phyloP scores from a whole-genome alignment of 1,140 invertebrate genomes.

The Sitodiplosis mosellana region DNA sequence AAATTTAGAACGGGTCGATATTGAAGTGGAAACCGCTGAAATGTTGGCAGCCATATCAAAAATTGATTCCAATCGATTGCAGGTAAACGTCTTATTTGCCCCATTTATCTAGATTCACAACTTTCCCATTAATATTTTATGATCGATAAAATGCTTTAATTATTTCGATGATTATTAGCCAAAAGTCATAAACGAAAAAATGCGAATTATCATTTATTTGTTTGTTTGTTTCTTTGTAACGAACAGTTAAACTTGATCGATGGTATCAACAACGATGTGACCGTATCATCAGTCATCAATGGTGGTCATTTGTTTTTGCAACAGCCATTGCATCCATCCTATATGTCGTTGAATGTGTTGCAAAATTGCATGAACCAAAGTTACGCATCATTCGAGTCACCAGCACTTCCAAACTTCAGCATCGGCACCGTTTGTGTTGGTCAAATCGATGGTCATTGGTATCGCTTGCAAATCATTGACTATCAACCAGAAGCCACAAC shows the following conservation, averaged over 20 bases:
- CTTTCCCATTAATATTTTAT: constrained; percentile 17
- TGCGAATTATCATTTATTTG: too few species aligned
- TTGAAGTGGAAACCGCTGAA: neutral
- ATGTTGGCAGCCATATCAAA: neutral
- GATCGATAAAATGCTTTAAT: too few species aligned
- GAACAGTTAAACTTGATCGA: constrained; percentile 62
- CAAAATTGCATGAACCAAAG: constrained; percentile 51
- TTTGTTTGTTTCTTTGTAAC: too few species aligned
- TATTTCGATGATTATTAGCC: too few species aligned
- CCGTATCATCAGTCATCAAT: constrained; percentile 64
- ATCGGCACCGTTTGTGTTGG: constrained; percentile 77
- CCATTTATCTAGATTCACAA: constrained; percentile 9
- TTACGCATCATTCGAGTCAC: constrained; percentile 43
- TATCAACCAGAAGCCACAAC: constrained; percentile 43
- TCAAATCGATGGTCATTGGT: constrained; percentile 67
- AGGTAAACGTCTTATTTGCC: neutral
- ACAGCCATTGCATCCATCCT: constrained; percentile 82
- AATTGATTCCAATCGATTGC: constrained; percentile 3
- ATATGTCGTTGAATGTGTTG: constrained; percentile 55
- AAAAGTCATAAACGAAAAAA: too few species aligned
- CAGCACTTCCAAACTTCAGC: constrained; percentile 40
- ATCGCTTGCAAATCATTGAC: constrained; percentile 64
- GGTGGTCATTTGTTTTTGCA: constrained; percentile 84
- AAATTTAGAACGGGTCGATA: too few species aligned
- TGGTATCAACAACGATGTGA: constrained; percentile 83